These are phyloP conservation scores for Notamacropus eugenii DNA, from an alignment of 2,797 vertebrate species.

Conservation along the genomic window DNA sequence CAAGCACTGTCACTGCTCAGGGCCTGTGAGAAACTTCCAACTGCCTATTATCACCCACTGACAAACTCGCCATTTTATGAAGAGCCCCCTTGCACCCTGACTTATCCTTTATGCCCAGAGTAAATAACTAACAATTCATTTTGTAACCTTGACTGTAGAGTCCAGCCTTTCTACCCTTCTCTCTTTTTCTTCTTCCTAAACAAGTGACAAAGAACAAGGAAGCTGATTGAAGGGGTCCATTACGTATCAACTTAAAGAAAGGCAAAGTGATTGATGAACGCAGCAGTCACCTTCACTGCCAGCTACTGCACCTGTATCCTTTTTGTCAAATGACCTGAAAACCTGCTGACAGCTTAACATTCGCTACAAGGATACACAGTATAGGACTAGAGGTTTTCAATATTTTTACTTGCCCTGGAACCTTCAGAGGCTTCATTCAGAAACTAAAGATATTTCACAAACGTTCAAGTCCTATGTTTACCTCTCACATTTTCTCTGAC, in stretches of 20 bases:
- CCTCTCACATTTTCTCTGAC: neutral
- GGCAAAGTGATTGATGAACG: conserved; percentile 98
- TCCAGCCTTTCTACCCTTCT: conserved; percentile 80
- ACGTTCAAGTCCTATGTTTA: conserved; percentile 60
- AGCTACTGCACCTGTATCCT: conserved; percentile 96
- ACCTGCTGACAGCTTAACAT: conserved; percentile 98
- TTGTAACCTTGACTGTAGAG: conserved; percentile 95
- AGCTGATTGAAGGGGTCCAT: conserved; percentile 99
- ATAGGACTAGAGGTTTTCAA: conserved; percentile 80
- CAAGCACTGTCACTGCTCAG: conserved; percentile 87
- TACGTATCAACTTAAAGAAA: conserved; percentile 99
- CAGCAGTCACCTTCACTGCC: conserved; percentile 98
- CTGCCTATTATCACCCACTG: conserved; percentile 91
- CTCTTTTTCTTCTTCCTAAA: conserved; percentile 84
- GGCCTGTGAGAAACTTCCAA: conserved; percentile 87
- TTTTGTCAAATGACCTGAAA: conserved; percentile 98
- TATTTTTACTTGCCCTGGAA: conserved; percentile 86
- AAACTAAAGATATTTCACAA: conserved; percentile 69
- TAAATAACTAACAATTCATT: conserved; percentile 93
- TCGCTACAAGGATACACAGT: conserved; percentile 86
- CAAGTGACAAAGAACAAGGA: conserved; percentile 94
- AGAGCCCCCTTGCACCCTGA: conserved; percentile 82
- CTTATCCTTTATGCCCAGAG: conserved; percentile 87
- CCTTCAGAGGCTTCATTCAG: conserved; percentile 55
- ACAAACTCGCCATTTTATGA: conserved; percentile 88